These are phyloP conservation scores for Poecilia velifera DNA, from an alignment of 2,797 vertebrate genomes.

Conservation along the genomic window DNA sequence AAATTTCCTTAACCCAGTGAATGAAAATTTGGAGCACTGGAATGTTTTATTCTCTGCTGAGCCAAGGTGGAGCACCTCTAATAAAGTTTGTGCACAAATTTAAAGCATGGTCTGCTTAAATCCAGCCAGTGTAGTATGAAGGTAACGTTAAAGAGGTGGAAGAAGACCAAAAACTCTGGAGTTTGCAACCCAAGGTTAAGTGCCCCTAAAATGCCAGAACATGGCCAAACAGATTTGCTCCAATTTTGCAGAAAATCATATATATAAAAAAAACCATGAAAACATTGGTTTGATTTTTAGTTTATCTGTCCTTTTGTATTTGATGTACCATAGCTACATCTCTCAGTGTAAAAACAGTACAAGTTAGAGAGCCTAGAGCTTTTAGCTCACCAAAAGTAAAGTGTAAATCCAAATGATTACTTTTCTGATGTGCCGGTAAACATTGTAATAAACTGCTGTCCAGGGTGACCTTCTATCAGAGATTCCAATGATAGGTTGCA, in stretches of 20 bases:
- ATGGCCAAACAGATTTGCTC: not conserved
- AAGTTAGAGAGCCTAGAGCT: not conserved
- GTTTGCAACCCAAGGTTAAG: conserved; percentile 31
- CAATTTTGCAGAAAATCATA: not conserved
- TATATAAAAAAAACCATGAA: not conserved
- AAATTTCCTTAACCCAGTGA: conserved; percentile 41
- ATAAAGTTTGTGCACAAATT: conserved; percentile 26
- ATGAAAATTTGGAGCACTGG: conserved; percentile 40
- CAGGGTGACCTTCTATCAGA: not conserved
- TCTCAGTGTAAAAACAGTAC: not conserved
- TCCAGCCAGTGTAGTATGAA: conserved; percentile 15
- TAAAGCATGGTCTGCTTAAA: conserved; percentile 36
- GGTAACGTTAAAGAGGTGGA: conserved; percentile 13
- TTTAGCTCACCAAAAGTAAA: not conserved
- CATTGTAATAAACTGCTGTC: not conserved
- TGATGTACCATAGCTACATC: not conserved
- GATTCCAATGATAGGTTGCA: not conserved
- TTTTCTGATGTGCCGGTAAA: not conserved
- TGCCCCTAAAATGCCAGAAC: conserved; percentile 16
- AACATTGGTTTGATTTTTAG: not conserved
- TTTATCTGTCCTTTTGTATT: not conserved
- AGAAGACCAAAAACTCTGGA: conserved; percentile 33
- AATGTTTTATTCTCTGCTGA: conserved; percentile 45
- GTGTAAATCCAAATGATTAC: not conserved
- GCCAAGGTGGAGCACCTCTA: conserved; percentile 37